Conservation (phyloP, 1,140 invertebrate genomes). For the Papilio polyxenes region DNA sequence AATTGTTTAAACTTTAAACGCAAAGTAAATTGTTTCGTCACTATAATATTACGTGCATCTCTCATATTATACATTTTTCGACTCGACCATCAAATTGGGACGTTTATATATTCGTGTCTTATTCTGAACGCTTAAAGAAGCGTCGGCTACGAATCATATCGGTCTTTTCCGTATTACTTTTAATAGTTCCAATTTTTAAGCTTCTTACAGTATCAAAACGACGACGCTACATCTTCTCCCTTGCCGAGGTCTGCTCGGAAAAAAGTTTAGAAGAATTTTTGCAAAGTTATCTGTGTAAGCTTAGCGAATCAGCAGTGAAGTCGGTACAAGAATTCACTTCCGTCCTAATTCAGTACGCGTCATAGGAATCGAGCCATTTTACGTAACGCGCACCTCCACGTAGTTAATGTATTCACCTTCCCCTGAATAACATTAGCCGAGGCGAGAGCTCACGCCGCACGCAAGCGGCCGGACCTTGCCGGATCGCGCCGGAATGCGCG, state of each 20-base stretch:
- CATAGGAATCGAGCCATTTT: conserved; percentile 80
- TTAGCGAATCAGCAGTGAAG: conserved; percentile 78
- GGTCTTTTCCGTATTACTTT: conserved; percentile 79
- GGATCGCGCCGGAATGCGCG: conserved; percentile 41
- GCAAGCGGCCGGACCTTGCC: conserved; percentile 47
- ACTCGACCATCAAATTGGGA: conserved; percentile 62
- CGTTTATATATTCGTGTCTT: conserved; percentile 71
- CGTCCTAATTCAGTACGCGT: conserved; percentile 80
- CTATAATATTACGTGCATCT: conserved; percentile 45
- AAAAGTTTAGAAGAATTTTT: conserved; percentile 74
- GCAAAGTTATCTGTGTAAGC: conserved; percentile 77
- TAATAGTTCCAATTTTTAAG: conserved; percentile 78
- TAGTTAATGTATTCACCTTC: conserved; percentile 77
- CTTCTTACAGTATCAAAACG: conserved; percentile 73
- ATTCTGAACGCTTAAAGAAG: conserved; percentile 70
- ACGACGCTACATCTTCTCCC: conserved; percentile 57
- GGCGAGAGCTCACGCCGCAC: conserved; percentile 49
- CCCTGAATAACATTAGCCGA: conserved; percentile 73
- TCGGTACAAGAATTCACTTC: conserved; percentile 80
- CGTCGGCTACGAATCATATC: conserved; percentile 79
- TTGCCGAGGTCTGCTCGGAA: conserved; percentile 63
- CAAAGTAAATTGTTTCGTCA: conserved; percentile 49
- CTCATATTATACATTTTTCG: conserved; percentile 50
- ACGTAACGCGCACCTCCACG: conserved; percentile 76
- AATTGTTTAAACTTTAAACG: conserved; percentile 50